Evolutionary conservation across 2,888 invertebrate genomes (phyloP), one percentile per base, ranked within the genome.

Genomic region (Megamerina dolium): DNA sequence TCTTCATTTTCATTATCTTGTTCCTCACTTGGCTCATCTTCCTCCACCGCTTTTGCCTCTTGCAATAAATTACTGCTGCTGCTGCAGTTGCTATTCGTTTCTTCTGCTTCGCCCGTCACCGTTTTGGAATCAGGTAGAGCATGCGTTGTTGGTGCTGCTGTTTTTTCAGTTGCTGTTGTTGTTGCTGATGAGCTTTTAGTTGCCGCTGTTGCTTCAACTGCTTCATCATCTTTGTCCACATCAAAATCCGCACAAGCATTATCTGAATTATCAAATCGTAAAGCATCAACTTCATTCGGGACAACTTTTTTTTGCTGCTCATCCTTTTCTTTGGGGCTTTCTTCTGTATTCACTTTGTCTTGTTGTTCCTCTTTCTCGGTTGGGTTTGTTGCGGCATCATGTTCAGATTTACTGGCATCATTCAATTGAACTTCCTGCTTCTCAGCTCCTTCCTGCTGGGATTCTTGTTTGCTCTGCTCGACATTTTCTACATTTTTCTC

Each of bases 241-340:
- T 58, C 64, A 42, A 61, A 63, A 45, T 64, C 64, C 54, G 68
- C 66, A 18, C 63, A 59, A 13, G 67, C 69, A 55, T 64, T 66
- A 51, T 69, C 68, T 2, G 68, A 64, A 43, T 65, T 65, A 41
- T 68, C 66, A 9, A 54, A 49, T 14, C 51, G 29, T 18, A 63
- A 45, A 48, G 6, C 10, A 20, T 8, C 17, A 33, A 5, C 31
- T 13, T 13, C 14, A 45, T 45, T 29, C 35, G 5, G 35, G 23
- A 3, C 33, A 18, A 9, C 17, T 23, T 23, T 23, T n/a, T n/a
- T n/a, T n/a, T n/a, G n/a, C n/a, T n/a, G n/a, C n/a, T n/a, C n/a
- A n/a, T n/a, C n/a, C n/a, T n/a, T n/a, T n/a, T n/a, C n/a, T 31
- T 23, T 23, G 23, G 6, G 17, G 36, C 8, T 34, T 13, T 13